Evolutionary conservation across 2,113 vertebrate genomes (phyloP), one percentile per base, ranked within the genome.

Genomic region (Labrus mixtus): DNA sequence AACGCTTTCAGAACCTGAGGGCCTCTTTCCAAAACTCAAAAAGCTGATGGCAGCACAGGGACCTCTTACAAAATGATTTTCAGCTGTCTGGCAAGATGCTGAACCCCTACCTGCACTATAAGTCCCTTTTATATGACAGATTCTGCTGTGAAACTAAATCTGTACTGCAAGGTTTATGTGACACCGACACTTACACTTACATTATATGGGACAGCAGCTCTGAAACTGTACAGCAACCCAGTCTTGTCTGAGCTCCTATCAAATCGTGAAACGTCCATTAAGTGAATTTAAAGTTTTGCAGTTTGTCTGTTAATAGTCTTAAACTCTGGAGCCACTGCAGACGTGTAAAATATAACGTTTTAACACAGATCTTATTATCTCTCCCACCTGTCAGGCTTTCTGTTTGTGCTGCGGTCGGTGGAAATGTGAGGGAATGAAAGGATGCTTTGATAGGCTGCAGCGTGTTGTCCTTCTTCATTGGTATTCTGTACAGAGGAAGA

Each of bases 401-500:
- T 73, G 72, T 73, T 76, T 75, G 76, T 65, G 73, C 81, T 41
- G 66, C 13, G 71, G 83, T 82, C 83, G 77, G 81, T 78, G 67
- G 69, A 65, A 86, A 82, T 85, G 77, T 33, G 43, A 64, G 58
- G 63, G 58, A 87, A 84, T 90, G 86, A 89, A 91, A 82, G 82
- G 76, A 84, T 37, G 76, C 86, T 89, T 89, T 90, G 91, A 91
- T 83, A 78, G 73, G 73, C 82, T 84, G 78, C 67, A 79, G 56
- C 10, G 4, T 76, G 75, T 71, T 78, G 64, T 79, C 43, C 11
- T 71, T 85, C 67, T 63, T 92, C 89, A 93, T 93, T 93, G 91
- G 84, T 92, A 93, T 94, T 92, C 93, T 80, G 76, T 78, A 77
- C 78, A 51, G 75, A 83, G 73, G 79, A 87, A 64, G 76, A 55